These are phyloP conservation scores for Odocoileus hemionus DNA, from an alignment of 2,113 vertebrate species.

Conservation along the genomic window DNA sequence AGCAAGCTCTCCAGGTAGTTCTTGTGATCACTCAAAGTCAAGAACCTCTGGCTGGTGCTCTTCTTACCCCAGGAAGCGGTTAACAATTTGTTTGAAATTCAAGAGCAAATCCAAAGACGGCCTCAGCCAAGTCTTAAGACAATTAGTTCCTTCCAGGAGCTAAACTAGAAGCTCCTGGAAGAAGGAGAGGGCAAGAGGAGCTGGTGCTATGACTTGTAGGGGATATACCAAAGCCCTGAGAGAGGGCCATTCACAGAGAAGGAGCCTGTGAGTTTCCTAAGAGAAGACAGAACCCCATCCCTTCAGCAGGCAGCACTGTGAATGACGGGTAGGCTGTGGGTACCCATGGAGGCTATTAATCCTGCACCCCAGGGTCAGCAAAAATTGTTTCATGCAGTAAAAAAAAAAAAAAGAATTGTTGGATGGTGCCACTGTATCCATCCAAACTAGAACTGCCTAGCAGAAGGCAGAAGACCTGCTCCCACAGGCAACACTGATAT, in stretches of 20 bases:
- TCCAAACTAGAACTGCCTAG: not conserved
- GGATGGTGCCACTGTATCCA: not conserved
- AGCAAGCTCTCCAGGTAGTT: not conserved
- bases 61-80: not conserved
- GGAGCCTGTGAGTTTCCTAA: not conserved
- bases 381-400: not conserved
- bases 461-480: not conserved
- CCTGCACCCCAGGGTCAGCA: not conserved
- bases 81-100: not conserved
- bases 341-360: not conserved
- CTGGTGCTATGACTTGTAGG: not conserved
- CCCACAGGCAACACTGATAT: not conserved
- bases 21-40: not conserved
- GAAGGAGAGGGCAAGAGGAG: not conserved
- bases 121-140: not conserved
- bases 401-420: not conserved
- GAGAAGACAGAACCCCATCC: not conserved
- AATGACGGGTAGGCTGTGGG: too few species aligned
- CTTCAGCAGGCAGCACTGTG: not conserved
- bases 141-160: not conserved
- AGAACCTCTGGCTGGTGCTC: not conserved
- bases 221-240: not conserved
- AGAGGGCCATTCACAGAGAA: not conserved
- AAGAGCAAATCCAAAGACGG: not conserved
- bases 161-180: not conserved